Percentiles rank a stretch among this genome's conserved stretches.
phyloP scores from a whole-genome alignment of 92 coral and sea anemone genomes.

The Actinostola sp. region DNA sequence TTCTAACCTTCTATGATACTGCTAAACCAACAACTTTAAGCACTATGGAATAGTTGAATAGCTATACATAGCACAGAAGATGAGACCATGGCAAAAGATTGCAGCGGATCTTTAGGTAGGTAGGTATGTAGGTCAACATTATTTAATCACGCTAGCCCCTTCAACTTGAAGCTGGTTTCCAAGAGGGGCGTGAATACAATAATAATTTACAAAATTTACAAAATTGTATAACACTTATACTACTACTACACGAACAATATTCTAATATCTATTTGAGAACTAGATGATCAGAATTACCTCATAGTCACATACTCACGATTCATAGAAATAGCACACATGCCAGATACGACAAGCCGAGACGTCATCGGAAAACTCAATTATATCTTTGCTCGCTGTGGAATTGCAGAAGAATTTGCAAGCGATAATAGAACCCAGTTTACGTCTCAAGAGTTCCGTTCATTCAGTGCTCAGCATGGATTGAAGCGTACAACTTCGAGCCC shows the following conservation, averaged over 20 bases:
- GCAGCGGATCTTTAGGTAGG: too few species aligned
- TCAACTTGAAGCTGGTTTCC: too few species aligned
- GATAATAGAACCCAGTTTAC: conserved; percentile 58
- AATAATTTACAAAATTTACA: too few species aligned
- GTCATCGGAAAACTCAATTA: conserved; percentile 50
- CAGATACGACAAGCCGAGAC: conserved; percentile 28
- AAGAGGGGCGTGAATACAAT: too few species aligned
- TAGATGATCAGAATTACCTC: conserved; percentile 30
- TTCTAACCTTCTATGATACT: neutral
- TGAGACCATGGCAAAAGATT: conserved; percentile 57
- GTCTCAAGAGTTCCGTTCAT: conserved; percentile 27
- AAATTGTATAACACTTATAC: too few species aligned
- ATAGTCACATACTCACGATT: conserved; percentile 47
- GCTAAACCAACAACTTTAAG: conserved; percentile 13
- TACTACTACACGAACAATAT: too few species aligned
- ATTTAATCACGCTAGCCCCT: too few species aligned
- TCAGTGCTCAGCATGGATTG: conserved; percentile 43
- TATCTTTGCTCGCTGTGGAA: conserved; percentile 66
- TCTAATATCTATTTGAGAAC: too few species aligned
- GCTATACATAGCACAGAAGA: neutral
- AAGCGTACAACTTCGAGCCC: conserved; percentile 61
- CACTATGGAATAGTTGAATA: conserved; percentile 39
- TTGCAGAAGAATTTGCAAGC: conserved; percentile 39
- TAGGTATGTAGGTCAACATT: too few species aligned
- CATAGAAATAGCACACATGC: conserved; percentile 25